Evolutionary conservation across 2,797 vertebrate species (phyloP), one percentile per base, ranked within the genome.

Genomic region (Cyclura pinguis): DNA sequence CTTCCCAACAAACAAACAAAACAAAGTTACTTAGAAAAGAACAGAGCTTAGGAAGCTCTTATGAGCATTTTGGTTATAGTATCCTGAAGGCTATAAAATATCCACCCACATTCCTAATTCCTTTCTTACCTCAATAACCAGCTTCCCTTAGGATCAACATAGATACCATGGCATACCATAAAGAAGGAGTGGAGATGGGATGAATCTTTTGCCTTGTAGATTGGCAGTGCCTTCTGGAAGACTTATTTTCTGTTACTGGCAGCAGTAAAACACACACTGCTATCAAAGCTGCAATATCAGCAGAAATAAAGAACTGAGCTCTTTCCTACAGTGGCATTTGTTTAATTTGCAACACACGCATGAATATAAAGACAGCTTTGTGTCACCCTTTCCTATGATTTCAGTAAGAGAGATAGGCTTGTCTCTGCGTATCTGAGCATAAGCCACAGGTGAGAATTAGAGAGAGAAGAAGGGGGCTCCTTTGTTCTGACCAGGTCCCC

Each of bases 61-160:
- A 93, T 94, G 94, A 93, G 96, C 93, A 94, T 93, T 84, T 96
- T 92, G 91, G 93, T 93, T 94, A 93, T 86, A 91, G 95, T 96
- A 94, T 92, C 94, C 94, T 95, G 88, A 90, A 92, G 88, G 88
- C 88, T 88, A 80, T 90, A 93, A 91, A 84, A 83, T 91, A 94
- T 95, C 95, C 95, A 92, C 93, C 92, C 93, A 93, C 80, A 0
- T 91, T 93, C 93, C 92, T 92, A 92, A 92, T 92, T 94, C 93
- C 87, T 94, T 0, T 78, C 84, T 94, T 96, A 93, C 91, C 92
- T 91, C 80, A 89, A 93, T 92, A 62, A 73, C 92, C 93, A 85
- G 3, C 29, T 80, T 94, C 91, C 92, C 92, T 62, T 73, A 92
- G 92, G 91, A 92, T 64, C 73, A 95, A 87, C 94, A 94, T 73